A percentile compares a stretch with the other conserved stretches of the same genome.
Evolutionary conservation across 2,888 invertebrate species (phyloP).

Genomic region (Dicycla oo): DNA sequence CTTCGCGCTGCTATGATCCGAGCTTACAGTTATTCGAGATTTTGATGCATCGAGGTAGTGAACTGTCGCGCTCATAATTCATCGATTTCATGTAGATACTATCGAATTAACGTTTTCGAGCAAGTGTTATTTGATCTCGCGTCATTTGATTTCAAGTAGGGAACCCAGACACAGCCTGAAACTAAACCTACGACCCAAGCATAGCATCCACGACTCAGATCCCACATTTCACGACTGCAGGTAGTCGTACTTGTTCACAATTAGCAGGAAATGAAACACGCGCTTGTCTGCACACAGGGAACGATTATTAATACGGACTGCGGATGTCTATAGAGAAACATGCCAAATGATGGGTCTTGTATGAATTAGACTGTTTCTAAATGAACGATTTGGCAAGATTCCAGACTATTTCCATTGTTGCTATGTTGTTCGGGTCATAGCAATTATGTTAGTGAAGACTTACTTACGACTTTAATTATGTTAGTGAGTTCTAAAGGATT

Average conservation of each 20-base stretch:
- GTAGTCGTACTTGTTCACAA: background rate
- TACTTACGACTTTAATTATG: too few relatives aligned
- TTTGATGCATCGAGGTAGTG: too few relatives aligned
- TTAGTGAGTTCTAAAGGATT: too few relatives aligned
- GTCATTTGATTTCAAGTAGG: too few relatives aligned
- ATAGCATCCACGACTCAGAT: background rate
- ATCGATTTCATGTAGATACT: too few relatives aligned
- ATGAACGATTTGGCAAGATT: background rate
- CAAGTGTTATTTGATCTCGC: too few relatives aligned
- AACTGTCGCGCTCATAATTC: too few relatives aligned
- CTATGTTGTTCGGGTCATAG: background rate
- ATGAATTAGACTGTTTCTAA: conserved; percentile 22
- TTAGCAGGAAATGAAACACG: background rate
- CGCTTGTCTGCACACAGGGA: background rate
- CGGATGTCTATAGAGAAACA: background rate
- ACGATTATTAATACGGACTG: background rate
- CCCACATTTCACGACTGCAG: background rate
- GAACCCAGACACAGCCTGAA: background rate
- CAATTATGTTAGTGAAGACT: background rate
- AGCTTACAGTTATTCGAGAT: too few relatives aligned
- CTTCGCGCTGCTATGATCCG: too few relatives aligned
- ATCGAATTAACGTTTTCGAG: too few relatives aligned
- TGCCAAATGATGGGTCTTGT: background rate
- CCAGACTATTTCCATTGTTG: background rate
- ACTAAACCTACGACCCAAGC: background rate